Conservation (phyloP, 2,113 vertebrate species). For the Gymnobelideus leadbeateri region DNA sequence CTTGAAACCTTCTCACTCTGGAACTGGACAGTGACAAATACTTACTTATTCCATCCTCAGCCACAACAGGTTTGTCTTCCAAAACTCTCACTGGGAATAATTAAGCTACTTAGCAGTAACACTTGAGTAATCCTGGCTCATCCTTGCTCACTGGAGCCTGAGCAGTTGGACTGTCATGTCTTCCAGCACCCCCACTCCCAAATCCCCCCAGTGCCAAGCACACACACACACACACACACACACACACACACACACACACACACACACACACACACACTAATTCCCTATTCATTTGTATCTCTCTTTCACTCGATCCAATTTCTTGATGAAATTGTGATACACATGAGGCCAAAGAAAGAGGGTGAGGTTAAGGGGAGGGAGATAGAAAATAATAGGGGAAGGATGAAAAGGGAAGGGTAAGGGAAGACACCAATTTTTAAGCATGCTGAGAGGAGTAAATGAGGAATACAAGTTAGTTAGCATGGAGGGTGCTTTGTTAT, state of each 20-base stretch:
- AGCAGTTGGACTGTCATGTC: constrained; percentile 47
- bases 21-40: constrained; percentile 42
- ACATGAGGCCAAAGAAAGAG: constrained; percentile 46
- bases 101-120: background rate
- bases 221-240: background rate
- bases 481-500: background rate
- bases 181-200: constrained; percentile 44
- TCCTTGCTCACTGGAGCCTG: background rate
- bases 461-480: constrained; percentile 73
- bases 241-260: background rate
- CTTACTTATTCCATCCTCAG: constrained; percentile 28
- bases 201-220: constrained; percentile 31
- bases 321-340: constrained; percentile 61
- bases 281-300: constrained; percentile 70
- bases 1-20: background rate
- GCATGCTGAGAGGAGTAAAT: constrained; percentile 70
- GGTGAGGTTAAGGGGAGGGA: background rate
- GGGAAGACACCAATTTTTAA: constrained; percentile 62
- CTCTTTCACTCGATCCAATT: constrained; percentile 72
- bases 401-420: constrained; percentile 61
- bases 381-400: constrained; percentile 39
- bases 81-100: constrained; percentile 62
- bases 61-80: constrained; percentile 42
- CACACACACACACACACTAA: constrained; percentile 10
- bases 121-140: constrained; percentile 4